phyloP scores from a whole-genome alignment of 2,113 vertebrate species.

The Sus scrofa region T2T-Sscrofa CM000828.6:22628501-22629000 shows the following conservation, averaged over 20 bases:
- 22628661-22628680: not conserved
- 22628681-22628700: not conserved
- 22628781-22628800: not conserved
- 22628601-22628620: not conserved
- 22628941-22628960: accelerated
- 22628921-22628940: not conserved
- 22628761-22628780: not conserved
- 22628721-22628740: not conserved
- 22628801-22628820: not conserved
- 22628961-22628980: not conserved
- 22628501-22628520: not conserved
- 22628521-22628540: not conserved
- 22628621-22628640: not conserved
- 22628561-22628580: not conserved
- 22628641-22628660: not conserved
- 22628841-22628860: not conserved
- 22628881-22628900: not conserved
- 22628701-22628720: not conserved
- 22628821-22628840: not conserved
- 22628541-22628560: not conserved
- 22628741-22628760: not conserved
- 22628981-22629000: not conserved
- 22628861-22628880: not conserved
- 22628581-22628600: not conserved
- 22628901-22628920: too few relatives aligned